phyloP scores from a whole-genome alignment of 2,113 vertebrate genomes.

The Etia nguti region DNA sequence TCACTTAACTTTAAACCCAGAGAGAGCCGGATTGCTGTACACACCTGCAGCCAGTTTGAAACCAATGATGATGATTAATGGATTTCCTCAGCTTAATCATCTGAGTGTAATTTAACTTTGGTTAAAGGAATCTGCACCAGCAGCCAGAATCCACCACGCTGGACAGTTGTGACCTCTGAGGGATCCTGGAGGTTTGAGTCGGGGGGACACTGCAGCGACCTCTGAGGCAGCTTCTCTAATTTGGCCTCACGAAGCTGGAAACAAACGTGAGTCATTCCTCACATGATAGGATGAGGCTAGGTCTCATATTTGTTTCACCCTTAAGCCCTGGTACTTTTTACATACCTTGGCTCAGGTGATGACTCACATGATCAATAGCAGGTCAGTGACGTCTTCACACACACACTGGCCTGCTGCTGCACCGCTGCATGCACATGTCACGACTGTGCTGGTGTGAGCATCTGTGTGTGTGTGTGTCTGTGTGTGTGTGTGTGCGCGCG shows the following conservation, averaged over 20 bases:
- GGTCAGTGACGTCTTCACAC: background rate
- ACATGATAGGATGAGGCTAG: background rate
- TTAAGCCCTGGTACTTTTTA: background rate
- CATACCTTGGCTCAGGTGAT: background rate
- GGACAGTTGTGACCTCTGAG: background rate
- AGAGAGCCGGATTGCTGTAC: no score
- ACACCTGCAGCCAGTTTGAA: background rate
- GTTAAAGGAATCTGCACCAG: background rate
- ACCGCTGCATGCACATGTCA: background rate
- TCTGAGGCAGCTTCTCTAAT: background rate
- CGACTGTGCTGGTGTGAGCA: background rate
- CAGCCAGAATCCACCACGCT: background rate
- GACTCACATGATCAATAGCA: background rate
- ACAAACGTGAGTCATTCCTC: background rate
- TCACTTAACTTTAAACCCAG: background rate
- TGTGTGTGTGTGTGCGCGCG: background rate
- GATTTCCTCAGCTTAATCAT: background rate
- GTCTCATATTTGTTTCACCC: rapidly evolving
- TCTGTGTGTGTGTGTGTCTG: background rate
- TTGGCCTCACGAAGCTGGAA: background rate
- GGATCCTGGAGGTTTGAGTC: background rate
- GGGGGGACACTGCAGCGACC: background rate
- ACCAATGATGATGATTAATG: background rate
- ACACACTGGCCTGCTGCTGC: background rate
- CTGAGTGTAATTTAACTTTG: background rate